These are phyloP conservation scores for Heterocephalus glaber DNA, from an alignment of 2,113 vertebrate genomes.

Conservation along the genomic window DNA sequence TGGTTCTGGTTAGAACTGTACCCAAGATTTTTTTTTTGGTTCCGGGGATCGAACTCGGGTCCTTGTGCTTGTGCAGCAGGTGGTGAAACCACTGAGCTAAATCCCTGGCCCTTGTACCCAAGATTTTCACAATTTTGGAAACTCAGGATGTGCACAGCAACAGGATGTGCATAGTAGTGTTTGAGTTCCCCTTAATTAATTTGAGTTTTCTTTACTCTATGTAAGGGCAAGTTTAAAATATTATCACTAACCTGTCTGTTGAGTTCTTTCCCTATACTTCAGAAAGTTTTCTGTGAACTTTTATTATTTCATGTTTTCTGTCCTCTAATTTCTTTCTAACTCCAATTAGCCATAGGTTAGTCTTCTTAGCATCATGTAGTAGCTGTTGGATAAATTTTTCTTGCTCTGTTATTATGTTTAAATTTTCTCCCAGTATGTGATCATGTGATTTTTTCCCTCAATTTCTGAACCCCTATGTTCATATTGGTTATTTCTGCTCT, in stretches of 20 bases:
- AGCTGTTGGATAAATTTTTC: not conserved
- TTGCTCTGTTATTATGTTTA: not conserved
- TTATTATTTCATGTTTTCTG: not conserved
- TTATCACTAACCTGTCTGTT: not conserved
- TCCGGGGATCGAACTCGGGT: too few species aligned
- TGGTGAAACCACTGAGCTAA: too few species aligned
- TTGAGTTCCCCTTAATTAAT: not conserved
- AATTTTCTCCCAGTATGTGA: not conserved
- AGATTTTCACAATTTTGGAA: not conserved
- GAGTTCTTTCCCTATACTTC: not conserved
- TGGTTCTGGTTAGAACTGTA: not conserved
- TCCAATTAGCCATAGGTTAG: not conserved
- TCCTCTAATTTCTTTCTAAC: not conserved
- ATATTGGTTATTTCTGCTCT: not conserved
- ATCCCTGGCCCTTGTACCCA: too few species aligned
- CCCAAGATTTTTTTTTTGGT: not conserved
- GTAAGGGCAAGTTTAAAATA: not conserved
- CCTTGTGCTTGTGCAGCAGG: too few species aligned
- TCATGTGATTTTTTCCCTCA: not conserved
- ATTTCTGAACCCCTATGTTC: not conserved
- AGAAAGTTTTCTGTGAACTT: not conserved
- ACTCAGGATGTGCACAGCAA: not conserved
- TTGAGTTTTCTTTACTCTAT: conserved; percentile 22
- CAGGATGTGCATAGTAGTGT: not conserved
- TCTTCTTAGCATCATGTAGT: not conserved